Evolutionary conservation across 1,140 invertebrate species (phyloP).

Genomic region (Harpegnathos saltator): DNA sequence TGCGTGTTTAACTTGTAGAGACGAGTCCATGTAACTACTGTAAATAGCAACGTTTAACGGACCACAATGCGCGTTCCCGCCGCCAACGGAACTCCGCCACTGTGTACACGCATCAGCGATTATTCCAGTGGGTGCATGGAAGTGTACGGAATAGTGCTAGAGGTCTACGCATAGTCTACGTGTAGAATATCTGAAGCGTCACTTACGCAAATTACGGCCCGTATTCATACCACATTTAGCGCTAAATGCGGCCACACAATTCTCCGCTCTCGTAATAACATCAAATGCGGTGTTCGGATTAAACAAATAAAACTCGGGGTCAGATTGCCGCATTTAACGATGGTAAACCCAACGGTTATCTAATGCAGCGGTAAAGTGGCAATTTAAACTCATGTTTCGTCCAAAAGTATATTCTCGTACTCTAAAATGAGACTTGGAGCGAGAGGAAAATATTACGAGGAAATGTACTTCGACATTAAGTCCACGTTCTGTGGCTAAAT

Average conservation of each 20-base stretch:
- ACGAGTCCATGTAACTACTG: constrained; percentile 51
- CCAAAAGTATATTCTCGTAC: neutral
- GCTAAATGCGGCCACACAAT: constrained; percentile 26
- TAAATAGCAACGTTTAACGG: constrained; percentile 53
- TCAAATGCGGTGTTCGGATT: constrained; percentile 6
- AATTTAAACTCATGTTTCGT: constrained; percentile 5
- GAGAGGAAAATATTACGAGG: neutral
- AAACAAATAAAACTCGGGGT: constrained; percentile 38
- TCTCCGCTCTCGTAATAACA: constrained; percentile 23
- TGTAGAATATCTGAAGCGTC: constrained; percentile 45
- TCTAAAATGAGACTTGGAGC: neutral
- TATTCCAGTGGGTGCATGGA: constrained; percentile 36
- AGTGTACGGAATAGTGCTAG: constrained; percentile 5
- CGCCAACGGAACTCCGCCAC: constrained; percentile 50
- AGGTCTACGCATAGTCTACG: constrained; percentile 50
- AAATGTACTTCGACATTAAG: constrained; percentile 12
- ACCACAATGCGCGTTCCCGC: constrained; percentile 31
- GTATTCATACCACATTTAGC: constrained; percentile 38
- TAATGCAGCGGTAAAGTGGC: constrained; percentile 19
- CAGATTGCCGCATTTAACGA: constrained; percentile 5
- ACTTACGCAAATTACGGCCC: constrained; percentile 41
- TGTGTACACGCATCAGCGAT: constrained; percentile 51
- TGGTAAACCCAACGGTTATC: constrained; percentile 14
- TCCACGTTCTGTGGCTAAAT: neutral
- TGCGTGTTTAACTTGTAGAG: constrained; percentile 52